These are phyloP conservation scores for Drosophila tani DNA, from an alignment of 1,140 invertebrate genomes.

Conservation along the genomic window DNA sequence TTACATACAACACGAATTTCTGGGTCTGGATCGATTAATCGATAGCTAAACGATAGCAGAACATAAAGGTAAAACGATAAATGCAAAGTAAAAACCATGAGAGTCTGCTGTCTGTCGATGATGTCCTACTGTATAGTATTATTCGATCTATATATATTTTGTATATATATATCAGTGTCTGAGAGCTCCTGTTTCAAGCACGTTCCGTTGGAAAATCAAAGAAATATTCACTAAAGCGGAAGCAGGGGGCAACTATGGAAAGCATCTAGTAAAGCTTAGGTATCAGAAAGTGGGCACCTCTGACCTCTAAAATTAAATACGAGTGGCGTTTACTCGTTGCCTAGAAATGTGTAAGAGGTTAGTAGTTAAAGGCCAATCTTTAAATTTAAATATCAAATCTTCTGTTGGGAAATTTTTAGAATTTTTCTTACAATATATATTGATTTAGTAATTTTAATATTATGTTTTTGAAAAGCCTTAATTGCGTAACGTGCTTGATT, in stretches of 20 bases:
- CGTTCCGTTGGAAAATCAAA: conserved; percentile 11
- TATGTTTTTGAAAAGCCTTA: background rate
- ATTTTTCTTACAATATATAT: background rate
- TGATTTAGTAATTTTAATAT: too few species aligned
- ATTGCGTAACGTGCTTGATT: conserved; percentile 9
- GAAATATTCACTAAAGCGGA: conserved; percentile 20
- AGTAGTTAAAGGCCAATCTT: conserved; percentile 1
- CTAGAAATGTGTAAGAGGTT: background rate
- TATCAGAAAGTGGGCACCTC: background rate
- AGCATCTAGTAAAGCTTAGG: conserved; percentile 23
- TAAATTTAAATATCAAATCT: background rate
- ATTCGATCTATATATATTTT: background rate
- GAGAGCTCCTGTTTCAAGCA: background rate
- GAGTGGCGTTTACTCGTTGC: background rate
- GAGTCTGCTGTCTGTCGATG: conserved; percentile 19
- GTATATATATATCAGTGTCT: background rate
- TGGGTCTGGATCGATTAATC: conserved; percentile 21
- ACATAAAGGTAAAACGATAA: conserved; percentile 10
- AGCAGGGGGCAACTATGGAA: conserved; percentile 31
- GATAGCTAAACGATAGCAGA: conserved; percentile 52
- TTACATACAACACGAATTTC: conserved; percentile 75
- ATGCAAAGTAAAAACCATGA: conserved; percentile 21
- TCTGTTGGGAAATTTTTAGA: background rate
- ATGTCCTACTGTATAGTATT: background rate
- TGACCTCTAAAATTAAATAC: background rate